Base-by-base conservation (phyloP, 2,797 vertebrate species). In the Orientallactaga sibirica region DNA sequence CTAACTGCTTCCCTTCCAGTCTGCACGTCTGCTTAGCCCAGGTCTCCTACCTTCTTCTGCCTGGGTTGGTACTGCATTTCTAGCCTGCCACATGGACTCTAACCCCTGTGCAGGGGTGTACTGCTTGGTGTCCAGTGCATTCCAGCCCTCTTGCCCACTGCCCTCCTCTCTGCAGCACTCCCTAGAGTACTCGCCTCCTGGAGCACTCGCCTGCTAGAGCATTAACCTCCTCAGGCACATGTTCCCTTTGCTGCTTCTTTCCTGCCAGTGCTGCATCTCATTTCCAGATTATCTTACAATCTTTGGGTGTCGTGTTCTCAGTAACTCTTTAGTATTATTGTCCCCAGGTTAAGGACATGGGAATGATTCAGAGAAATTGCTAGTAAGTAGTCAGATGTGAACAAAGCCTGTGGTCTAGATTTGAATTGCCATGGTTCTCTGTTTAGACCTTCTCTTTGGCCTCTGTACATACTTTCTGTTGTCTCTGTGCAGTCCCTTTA, bases 341-440 rank as follows among this genome's bases (percentile, higher is more conserved):
- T 90, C 66, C 8, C 74, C 87, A 68, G 77, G 78, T 93, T 90
- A 92, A 43, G 88, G 92, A 33, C 48, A 9, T 16, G 68, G 52
- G 41, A 85, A 55, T 84, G 81, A 48, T 19, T 74, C n/a, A 29
- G 67, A 78, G 48, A 87, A 64, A 19, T 71, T 82, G 25, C 27
- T 71, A 18, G 5, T 64, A 52, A 68, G 37, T 41, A 18, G 25
- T 84, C 29, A 48, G 18, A 61, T 88, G 64, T 84, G 61, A 88
- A 55, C 43, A 43, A 70, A 33, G 37, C 7, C 37, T 52, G 48
- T 64, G 7, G 73, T 84, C 52, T 19, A 64, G n/a, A 66, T 80
- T 74, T 86, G 68, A 92, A 68, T 76, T 58, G 7, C 16, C 20
- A 4, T 52, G 73, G 25, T 52, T 81, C 43, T 86, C 75, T 48